These are phyloP conservation scores for Cephalopachus bancanus DNA, from an alignment of 2,797 vertebrate species.

Conservation along the genomic window DNA sequence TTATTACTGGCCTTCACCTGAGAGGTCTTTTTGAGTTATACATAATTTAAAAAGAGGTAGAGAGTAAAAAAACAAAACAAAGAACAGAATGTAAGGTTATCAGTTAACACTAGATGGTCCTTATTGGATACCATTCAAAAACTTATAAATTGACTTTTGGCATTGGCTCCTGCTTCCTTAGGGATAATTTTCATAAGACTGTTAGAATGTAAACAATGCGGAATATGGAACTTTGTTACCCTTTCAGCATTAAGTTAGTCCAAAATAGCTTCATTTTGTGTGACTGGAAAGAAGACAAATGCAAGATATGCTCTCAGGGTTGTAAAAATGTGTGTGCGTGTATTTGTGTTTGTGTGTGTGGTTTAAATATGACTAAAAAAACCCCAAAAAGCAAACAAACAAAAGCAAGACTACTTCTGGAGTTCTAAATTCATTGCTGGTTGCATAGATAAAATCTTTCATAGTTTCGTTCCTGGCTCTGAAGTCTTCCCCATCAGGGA, in stretches of 20 bases:
- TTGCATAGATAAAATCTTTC: constrained; percentile 28
- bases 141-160: constrained; percentile 1
- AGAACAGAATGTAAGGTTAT: background rate
- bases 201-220: constrained; percentile 6
- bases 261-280: constrained; percentile 82
- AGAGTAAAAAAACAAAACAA: constrained; percentile 45
- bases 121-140: constrained; percentile 7
- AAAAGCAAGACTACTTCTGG: background rate
- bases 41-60: constrained; percentile 77
- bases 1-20: constrained; percentile 65
- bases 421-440: background rate
- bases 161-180: constrained; percentile 31
- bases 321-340: background rate
- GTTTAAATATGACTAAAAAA: constrained; percentile 59
- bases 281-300: constrained; percentile 18
- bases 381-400: background rate
- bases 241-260: constrained; percentile 77
- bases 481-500: background rate
- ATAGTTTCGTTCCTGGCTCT: constrained; percentile 12
- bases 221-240: background rate
- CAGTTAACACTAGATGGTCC: background rate
- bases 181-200: constrained; percentile 61
- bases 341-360: background rate
- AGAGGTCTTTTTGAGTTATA: constrained; percentile 56
- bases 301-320: background rate